These are phyloP conservation scores for Alexandromys fortis DNA, from an alignment of 2,113 vertebrate species.

Conservation along the genomic window DNA sequence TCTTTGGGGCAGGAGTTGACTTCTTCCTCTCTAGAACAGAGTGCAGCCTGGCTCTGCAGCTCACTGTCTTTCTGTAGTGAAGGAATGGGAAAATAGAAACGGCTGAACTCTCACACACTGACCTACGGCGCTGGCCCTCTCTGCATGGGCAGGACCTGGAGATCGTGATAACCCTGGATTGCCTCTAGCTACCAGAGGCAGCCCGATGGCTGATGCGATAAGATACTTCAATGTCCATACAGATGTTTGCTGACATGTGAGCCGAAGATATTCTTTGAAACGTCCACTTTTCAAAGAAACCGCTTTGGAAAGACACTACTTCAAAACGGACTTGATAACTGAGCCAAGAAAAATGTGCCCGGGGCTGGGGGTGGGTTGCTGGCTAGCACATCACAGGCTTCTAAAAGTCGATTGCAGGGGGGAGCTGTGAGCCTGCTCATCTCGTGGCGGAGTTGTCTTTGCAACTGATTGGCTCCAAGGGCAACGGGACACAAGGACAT, in stretches of 20 bases:
- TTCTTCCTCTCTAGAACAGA: background rate
- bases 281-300: background rate
- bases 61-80: rapidly evolving
- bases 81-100: rapidly evolving
- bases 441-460: constrained; percentile 38
- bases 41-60: rapidly evolving
- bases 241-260: background rate
- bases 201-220: background rate
- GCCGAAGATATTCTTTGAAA: background rate
- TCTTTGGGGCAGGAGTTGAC: background rate
- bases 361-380: background rate
- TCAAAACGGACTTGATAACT: background rate
- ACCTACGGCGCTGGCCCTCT: background rate
- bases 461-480: constrained; percentile 36
- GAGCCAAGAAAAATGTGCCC: background rate
- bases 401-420: background rate
- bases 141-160: rapidly evolving
- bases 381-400: background rate
- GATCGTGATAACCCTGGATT: background rate
- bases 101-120: rapidly evolving
- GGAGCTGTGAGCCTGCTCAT: background rate
- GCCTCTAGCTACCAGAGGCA: background rate
- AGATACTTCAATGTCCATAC: background rate
- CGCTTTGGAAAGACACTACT: background rate
- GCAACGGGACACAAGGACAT: constrained; percentile 59